Base-by-base conservation (phyloP, 2,113 vertebrate genomes). In the Sebastes fasciatus region DNA sequence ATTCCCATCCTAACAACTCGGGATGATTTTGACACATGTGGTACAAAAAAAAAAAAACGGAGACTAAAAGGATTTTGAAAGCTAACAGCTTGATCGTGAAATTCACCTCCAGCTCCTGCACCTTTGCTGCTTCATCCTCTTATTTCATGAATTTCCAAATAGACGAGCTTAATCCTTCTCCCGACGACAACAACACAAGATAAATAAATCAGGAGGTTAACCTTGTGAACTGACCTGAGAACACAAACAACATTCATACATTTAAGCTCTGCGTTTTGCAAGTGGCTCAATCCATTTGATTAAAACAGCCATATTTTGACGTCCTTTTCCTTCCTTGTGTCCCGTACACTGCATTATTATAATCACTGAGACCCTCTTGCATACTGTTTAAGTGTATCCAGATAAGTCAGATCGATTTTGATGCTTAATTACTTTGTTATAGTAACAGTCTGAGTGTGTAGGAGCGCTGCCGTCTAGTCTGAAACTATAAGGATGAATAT, bases 351-450 rank as follows among this genome's bases (percentile, higher is more conserved):
- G 21, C 42, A 66, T 77, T 73, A 43, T 8, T 54, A 60, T 69
- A 89, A 82, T 88, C 60, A 74, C 66, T 45, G 7, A 49, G 49
- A 57, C 63, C 54, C 51, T 58, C 67, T 62, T 49, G 76, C 55
- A 74, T 72, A 14, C 57, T 79, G 65, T 58, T 43, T 61, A 54
- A 63, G 69, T 19, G 63, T 46, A 74, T 84, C 71, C 71, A 68
- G 51, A 79, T 89, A 75, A 74, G 63, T 86, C 17, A 5, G 16
- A 91, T 78, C 43, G 73, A 87, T 79, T 84, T 45, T 40, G 49
- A 69, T 66, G 45, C 67, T 52, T 80, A 88, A 82, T 82, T 73
- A 65, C 72, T 80, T 82, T 82, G 83, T 79, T 77, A 77, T 61
- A 84, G 49, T 48, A 73, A 55, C 63, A 77, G 61, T 48, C 60